A percentile compares a stretch with the other conserved stretches of the same genome.
These are phyloP conservation scores for Zhengitettix transpicula DNA, from an alignment of 2,888 invertebrate species.

Conservation along the genomic window DNA sequence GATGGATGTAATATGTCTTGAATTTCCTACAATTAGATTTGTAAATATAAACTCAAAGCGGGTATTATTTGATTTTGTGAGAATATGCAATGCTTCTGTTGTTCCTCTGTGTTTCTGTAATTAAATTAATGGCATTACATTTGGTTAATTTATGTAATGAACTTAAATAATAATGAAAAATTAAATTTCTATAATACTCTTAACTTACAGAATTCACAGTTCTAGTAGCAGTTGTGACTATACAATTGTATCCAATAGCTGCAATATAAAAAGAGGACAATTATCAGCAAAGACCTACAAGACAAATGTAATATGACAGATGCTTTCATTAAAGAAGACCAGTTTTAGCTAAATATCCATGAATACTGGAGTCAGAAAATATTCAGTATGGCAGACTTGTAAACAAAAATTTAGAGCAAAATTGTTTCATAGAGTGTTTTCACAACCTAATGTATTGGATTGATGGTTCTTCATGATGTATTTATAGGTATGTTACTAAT, in stretches of 20 bases:
- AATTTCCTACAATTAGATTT: constrained; percentile 68
- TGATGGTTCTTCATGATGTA: too few species aligned
- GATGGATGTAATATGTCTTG: constrained; percentile 76
- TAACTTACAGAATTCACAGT: constrained; percentile 60
- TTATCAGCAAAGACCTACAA: too few species aligned
- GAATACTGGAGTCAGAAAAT: too few species aligned
- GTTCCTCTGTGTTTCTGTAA: constrained; percentile 64
- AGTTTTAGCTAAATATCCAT: too few species aligned
- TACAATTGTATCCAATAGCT: constrained; percentile 83
- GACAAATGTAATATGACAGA: too few species aligned
- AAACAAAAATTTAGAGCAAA: too few species aligned
- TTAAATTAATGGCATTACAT: neutral
- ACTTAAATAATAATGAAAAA: constrained; percentile 3
- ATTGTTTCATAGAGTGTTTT: too few species aligned
- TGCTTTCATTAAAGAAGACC: too few species aligned
- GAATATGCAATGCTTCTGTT: constrained; percentile 73
- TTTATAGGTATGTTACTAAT: too few species aligned
- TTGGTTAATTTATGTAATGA: neutral
- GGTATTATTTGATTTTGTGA: constrained; percentile 65
- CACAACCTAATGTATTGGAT: too few species aligned
- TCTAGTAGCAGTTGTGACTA: constrained; percentile 65
- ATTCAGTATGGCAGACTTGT: too few species aligned
- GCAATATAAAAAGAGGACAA: constrained; percentile 21
- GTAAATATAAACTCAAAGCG: constrained; percentile 96
- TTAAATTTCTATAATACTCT: constrained; percentile 2